Percentiles rank a stretch among this genome's conserved stretches.
phyloP scores from a whole-genome alignment of 2,113 vertebrate genomes.

The Boulengeromyrus knoepffleri region DNA sequence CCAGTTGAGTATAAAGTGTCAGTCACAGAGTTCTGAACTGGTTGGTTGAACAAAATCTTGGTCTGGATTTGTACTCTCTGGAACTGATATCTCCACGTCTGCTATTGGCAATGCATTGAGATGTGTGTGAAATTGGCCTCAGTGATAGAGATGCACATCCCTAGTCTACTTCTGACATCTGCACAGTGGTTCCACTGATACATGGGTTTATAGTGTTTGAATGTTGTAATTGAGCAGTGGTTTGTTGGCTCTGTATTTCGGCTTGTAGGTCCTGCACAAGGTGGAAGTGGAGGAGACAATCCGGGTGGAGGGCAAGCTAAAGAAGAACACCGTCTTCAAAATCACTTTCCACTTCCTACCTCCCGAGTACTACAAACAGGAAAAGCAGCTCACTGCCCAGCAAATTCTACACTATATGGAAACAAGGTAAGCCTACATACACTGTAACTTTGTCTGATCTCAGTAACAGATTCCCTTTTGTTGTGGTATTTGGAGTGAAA shows the following conservation, averaged over 20 bases:
- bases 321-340: conserved; percentile 65
- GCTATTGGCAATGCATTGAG: background rate
- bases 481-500: background rate
- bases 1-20: too few species aligned
- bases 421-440: conserved; percentile 56
- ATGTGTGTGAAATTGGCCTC: background rate
- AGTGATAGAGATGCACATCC: background rate
- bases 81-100: too few species aligned
- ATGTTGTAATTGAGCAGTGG: background rate
- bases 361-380: conserved; percentile 66
- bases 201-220: background rate
- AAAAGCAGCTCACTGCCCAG: conserved; percentile 71
- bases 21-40: too few species aligned
- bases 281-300: conserved; percentile 77
- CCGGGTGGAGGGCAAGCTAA: conserved; percentile 45
- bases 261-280: conserved; percentile 75
- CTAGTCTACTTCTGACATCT: background rate
- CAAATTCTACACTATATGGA: conserved; percentile 85
- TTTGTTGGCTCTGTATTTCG: conserved; percentile 12
- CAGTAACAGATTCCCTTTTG: background rate
- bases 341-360: conserved; percentile 79
- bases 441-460: background rate
- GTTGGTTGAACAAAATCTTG: too few species aligned
- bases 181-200: background rate
- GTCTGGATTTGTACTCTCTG: too few species aligned